phyloP scores from a whole-genome alignment of 2,113 vertebrate genomes.

The Stercorarius parasiticus region DNA sequence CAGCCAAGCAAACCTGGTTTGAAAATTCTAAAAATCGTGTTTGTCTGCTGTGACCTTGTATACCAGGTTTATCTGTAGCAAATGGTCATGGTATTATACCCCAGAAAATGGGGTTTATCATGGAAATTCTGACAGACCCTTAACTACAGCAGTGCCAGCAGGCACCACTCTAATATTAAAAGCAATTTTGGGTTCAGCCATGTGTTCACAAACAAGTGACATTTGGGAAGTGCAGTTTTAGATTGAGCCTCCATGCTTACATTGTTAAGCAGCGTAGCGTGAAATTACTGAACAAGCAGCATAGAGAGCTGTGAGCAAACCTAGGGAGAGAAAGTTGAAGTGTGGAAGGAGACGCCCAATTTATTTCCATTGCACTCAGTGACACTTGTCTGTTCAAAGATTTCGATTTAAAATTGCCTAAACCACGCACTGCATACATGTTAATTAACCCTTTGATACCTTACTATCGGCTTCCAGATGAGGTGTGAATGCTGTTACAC shows the following conservation, averaged over 20 bases:
- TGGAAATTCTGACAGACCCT: neutral
- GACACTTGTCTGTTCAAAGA: neutral
- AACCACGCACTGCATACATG: fast-evolving
- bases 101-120: neutral
- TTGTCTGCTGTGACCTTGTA: neutral
- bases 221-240: conserved; percentile 62
- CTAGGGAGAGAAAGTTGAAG: neutral
- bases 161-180: conserved; percentile 63
- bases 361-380: neutral
- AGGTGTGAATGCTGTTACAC: neutral
- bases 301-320: neutral
- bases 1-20: neutral
- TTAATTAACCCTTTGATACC: neutral
- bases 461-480: neutral
- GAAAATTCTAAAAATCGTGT: neutral
- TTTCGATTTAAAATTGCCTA: neutral
- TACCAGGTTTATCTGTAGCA: neutral
- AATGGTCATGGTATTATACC: neutral
- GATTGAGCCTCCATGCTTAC: conserved; percentile 57
- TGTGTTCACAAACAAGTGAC: conserved; percentile 76
- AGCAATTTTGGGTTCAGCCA: conserved; percentile 72
- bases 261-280: conserved; percentile 59
- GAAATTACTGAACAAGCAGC: conserved; percentile 75
- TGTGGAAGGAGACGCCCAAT: conserved; percentile 33
- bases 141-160: neutral